A percentile compares a stretch with the other conserved stretches of the same genome.
These are phyloP conservation scores for Noctua janthina DNA, from an alignment of 2,888 invertebrate species.

Conservation along the genomic window DNA sequence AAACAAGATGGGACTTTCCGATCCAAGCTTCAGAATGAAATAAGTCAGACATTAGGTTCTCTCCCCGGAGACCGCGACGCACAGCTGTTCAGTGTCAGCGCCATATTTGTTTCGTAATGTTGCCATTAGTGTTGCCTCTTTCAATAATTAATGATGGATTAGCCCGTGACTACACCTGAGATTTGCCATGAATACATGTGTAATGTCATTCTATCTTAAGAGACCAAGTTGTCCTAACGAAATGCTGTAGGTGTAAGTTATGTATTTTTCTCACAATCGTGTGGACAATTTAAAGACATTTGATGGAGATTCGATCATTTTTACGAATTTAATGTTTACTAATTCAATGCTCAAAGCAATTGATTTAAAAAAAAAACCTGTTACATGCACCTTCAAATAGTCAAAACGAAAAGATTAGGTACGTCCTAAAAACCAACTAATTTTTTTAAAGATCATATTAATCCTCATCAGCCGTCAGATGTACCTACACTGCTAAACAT, in stretches of 20 bases:
- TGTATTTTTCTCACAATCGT: not conserved
- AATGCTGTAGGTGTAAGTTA: not conserved
- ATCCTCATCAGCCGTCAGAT: not conserved
- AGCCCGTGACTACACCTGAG: not conserved
- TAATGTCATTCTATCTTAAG: not conserved
- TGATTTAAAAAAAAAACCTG: not conserved
- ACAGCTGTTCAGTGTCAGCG: constrained; percentile 35
- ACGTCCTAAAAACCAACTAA: not conserved
- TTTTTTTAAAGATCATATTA: not conserved
- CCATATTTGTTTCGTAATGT: constrained; percentile 39
- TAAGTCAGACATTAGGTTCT: constrained; percentile 21
- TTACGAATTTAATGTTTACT: not conserved
- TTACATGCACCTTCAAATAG: not conserved
- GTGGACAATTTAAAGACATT: not conserved
- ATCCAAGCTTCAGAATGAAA: constrained; percentile 4
- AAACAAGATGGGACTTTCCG: constrained; percentile 5
- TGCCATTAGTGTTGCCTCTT: constrained; percentile 21
- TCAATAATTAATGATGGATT: not conserved
- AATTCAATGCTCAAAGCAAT: not conserved
- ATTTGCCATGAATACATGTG: not conserved
- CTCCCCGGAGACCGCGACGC: not conserved
- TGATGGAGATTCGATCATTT: not conserved
- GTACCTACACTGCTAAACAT: no score
- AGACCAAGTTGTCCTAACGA: not conserved
- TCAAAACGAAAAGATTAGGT: not conserved